Base-by-base conservation (phyloP, 2,888 invertebrate species). In the Scaptomyza parva region DNA sequence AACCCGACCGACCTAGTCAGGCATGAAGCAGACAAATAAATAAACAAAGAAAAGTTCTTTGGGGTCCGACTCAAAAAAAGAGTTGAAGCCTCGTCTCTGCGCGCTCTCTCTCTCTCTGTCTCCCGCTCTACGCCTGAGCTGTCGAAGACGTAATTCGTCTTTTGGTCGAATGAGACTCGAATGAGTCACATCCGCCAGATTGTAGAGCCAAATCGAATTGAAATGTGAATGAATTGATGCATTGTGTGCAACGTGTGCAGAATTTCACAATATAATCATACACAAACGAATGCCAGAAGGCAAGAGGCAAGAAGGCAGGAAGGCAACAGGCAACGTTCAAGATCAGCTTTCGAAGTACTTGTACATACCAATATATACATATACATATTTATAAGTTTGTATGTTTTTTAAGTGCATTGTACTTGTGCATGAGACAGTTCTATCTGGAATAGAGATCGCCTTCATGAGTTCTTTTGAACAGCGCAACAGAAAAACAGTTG, bases 141-240 rank as follows among this genome's bases (percentile, higher is more conserved):
- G 54, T 45, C 40, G 48, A 58, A 74, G 64, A 43, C 59, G 57
- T 66, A 78, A 69, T 71, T 63, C 70, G 62, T 62, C 44, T 50
- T 63, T 73, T 44, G 59, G 59, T 63, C 66, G 69, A 69, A 85
- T 81, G 85, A 86, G 52, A 45, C 28, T 17, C 18, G 30, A 47
- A 85, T 82, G 88, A 82, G 54, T 82, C 81, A 82, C 79, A 87
- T 82, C 81, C 81, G 79, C 76, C 76, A 62, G 66, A 64, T 64
- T 69, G 73, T 35, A 2, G 12, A 54, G 12, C 22, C 33, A 12
- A 12, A 24, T 9, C 22, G 53, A 57, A 57, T 45, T 17, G 61
- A 54, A 39, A 39, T 58, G 52, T 39, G 65, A 66, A 76, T 76
- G 72, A 71, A 73, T 72, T 61, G 73, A 61, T 67, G 73, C 74